Evolutionary conservation across 2,113 vertebrate genomes (phyloP).

Genomic region (Melospiza melodia): DNA sequence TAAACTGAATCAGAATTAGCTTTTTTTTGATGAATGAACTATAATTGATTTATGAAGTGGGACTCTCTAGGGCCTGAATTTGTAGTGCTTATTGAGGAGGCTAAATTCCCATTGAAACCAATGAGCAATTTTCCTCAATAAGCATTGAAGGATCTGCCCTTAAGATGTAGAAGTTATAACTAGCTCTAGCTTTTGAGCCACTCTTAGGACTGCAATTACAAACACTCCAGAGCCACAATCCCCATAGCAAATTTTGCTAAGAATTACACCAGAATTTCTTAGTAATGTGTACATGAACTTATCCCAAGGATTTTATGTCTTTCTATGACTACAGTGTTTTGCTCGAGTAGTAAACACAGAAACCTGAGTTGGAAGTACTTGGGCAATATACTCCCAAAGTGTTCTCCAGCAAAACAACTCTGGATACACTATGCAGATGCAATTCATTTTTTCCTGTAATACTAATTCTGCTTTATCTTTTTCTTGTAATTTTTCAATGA

Average conservation of each 20-base stretch:
- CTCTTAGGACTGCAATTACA: not conserved
- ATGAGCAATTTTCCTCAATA: constrained; percentile 24
- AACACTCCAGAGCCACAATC: not conserved
- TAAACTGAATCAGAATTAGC: constrained; percentile 14
- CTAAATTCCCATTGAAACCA: constrained; percentile 9
- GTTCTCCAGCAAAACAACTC: not conserved
- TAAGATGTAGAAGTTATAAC: not conserved
- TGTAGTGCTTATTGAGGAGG: not conserved
- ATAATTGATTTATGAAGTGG: constrained; percentile 53
- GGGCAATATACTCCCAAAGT: not conserved
- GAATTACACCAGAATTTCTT: not conserved
- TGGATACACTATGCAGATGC: not conserved
- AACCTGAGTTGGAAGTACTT: not conserved
- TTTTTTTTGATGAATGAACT: constrained; percentile 39
- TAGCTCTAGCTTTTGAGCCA: not conserved
- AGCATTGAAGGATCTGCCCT: not conserved
- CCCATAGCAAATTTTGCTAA: constrained; percentile 2
- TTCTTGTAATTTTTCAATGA: not conserved
- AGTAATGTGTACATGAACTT: not conserved
- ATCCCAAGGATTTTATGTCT: not conserved
- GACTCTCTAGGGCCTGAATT: constrained; percentile 11
- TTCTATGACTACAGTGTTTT: not conserved
- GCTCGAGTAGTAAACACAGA: not conserved
- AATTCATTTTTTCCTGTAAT: not conserved
- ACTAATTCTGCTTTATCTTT: not conserved